Conservation (phyloP, 2,113 vertebrate genomes). For the Argyrosomus japonicus region DNA sequence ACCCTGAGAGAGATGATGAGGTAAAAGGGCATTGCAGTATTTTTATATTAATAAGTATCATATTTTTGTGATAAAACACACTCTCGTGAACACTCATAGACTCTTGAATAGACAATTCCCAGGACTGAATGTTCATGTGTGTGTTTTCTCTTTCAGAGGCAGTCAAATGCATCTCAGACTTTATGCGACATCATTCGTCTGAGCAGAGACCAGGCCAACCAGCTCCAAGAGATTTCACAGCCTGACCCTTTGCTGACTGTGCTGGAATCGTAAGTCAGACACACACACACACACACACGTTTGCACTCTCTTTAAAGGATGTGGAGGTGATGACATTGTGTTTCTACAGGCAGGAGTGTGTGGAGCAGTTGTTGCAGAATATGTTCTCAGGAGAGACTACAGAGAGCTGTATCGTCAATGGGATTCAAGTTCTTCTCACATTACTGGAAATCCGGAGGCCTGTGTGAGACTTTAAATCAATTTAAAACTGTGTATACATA, state of each 20-base stretch:
- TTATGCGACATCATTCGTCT: conserved; percentile 95
- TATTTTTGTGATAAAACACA: background rate
- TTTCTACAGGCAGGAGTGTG: conserved; percentile 90
- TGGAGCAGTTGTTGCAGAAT: conserved; percentile 93
- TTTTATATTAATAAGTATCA: background rate
- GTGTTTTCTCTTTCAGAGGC: conserved; percentile 83
- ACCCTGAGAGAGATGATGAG: conserved; percentile 92
- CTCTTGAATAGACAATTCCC: background rate
- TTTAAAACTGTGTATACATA: background rate
- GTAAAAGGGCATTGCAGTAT: conserved; percentile 79
- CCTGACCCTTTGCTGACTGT: conserved; percentile 91
- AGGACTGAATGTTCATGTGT: background rate
- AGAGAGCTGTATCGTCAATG: conserved; percentile 92
- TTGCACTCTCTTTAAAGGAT: background rate
- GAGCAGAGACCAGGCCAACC: conserved; percentile 94
- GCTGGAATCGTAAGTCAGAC: conserved; percentile 92
- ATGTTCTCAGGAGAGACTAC: conserved; percentile 92
- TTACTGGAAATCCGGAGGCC: conserved; percentile 92
- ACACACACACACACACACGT: background rate
- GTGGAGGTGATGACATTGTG: background rate
- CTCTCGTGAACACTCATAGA: background rate
- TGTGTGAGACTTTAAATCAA: conserved; percentile 79
- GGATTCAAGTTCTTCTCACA: conserved; percentile 94
- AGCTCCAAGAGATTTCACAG: conserved; percentile 90
- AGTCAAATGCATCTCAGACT: conserved; percentile 96